Conservation (phyloP, 2,113 vertebrate species). For the Triplophysa siluroides region DNA sequence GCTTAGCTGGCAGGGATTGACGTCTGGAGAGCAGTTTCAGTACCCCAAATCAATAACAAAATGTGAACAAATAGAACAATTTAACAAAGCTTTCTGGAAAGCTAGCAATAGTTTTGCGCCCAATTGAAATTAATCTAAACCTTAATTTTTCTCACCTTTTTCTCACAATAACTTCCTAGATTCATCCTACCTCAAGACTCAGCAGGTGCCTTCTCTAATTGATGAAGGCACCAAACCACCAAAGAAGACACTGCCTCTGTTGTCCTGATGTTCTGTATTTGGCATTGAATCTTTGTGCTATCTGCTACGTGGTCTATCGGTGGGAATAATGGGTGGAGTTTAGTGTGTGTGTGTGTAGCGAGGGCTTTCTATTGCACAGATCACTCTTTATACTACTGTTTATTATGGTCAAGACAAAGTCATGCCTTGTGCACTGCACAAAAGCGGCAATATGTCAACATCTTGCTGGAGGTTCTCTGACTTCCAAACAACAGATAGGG, state of each 20-base stretch:
- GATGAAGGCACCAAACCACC: neutral
- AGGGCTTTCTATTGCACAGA: slow-evolving; percentile 84
- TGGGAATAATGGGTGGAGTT: slow-evolving; percentile 7
- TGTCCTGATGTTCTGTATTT: neutral
- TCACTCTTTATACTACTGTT: slow-evolving; percentile 98
- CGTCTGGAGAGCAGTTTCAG: slow-evolving; percentile 4
- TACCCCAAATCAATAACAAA: neutral
- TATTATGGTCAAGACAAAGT: slow-evolving; percentile 95
- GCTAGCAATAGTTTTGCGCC: no score
- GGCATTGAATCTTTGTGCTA: slow-evolving; percentile 13
- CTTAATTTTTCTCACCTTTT: neutral
- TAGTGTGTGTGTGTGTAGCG: neutral
- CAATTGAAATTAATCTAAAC: neutral
- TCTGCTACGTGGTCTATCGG: slow-evolving; percentile 10
- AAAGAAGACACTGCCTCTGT: neutral
- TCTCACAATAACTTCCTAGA: neutral
- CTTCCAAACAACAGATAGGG: slow-evolving; percentile 99
- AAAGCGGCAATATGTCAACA: slow-evolving; percentile 97
- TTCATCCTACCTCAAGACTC: neutral
- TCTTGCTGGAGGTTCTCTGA: slow-evolving; percentile 96
- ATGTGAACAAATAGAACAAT: no score
- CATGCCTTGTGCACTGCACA: slow-evolving; percentile 91
- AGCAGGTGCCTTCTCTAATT: neutral
- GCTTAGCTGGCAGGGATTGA: slow-evolving; percentile 6
- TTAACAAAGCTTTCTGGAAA: neutral